Conservation (phyloP, 2,888 invertebrate genomes). For the Lordiphosa fenestrarum region DNA sequence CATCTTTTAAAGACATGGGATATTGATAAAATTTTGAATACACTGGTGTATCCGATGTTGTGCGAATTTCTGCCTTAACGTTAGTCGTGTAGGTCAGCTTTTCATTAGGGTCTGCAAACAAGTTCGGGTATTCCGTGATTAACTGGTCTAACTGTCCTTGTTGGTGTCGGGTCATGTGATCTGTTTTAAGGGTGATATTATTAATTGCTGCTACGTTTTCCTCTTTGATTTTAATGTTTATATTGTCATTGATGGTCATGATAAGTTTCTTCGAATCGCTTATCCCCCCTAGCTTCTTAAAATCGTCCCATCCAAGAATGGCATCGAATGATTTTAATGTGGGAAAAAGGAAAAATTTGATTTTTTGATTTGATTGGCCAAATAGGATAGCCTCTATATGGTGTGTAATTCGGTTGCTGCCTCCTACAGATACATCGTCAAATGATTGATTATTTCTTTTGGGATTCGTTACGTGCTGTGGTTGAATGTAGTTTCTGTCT, state of each 20-base stretch:
- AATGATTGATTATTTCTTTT: too few species aligned
- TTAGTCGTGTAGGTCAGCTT: constrained; percentile 3
- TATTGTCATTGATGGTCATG: too few species aligned
- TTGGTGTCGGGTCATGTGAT: too few species aligned
- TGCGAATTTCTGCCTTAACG: constrained; percentile 4
- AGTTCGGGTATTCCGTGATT: not conserved
- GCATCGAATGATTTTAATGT: constrained; percentile 4
- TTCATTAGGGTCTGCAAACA: not conserved
- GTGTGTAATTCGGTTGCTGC: too few species aligned
- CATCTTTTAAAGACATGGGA: not conserved
- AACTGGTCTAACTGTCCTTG: not conserved
- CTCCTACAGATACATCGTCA: too few species aligned
- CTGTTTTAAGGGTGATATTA: not conserved
- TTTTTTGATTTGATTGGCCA: not conserved
- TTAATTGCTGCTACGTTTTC: not conserved
- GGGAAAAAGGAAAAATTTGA: constrained; percentile 1
- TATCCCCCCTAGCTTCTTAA: not conserved
- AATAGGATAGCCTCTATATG: constrained; percentile 1
- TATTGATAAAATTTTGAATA: constrained; percentile 4
- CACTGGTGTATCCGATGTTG: constrained; percentile 4
- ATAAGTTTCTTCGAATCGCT: too few species aligned
- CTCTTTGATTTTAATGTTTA: too few species aligned
- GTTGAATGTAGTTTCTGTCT: too few species aligned
- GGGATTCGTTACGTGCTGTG: too few species aligned
- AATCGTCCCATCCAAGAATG: not conserved